phyloP scores from a whole-genome alignment of 2,888 invertebrate genomes.

The Clistopyga incitator region DNA sequence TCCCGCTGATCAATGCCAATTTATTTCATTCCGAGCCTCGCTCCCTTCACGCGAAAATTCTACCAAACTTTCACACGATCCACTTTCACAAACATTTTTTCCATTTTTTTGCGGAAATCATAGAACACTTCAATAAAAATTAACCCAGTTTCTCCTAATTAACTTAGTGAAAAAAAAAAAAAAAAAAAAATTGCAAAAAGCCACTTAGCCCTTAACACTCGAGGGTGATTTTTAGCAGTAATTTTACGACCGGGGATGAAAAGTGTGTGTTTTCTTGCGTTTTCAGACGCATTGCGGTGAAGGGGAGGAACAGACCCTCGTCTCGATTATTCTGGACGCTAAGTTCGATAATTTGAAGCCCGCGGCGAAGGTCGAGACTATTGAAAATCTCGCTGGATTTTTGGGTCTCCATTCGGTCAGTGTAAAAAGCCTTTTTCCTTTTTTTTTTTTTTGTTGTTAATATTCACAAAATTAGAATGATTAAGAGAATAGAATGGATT shows the following conservation, averaged over 20 bases:
- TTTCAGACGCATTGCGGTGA: conserved; percentile 83
- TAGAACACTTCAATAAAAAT: background rate
- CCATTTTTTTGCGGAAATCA: too few species aligned
- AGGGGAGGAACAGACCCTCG: conserved; percentile 86
- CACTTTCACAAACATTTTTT: too few species aligned
- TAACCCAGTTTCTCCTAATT: background rate
- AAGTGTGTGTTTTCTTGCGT: conserved; percentile 35
- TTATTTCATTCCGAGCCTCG: conserved; percentile 61
- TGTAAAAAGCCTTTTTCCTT: too few species aligned
- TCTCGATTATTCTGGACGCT: conserved; percentile 89
- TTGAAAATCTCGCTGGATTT: conserved; percentile 90
- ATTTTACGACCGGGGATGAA: background rate
- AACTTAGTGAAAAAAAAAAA: background rate
- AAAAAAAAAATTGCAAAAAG: background rate
- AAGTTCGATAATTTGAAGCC: conserved; percentile 88
- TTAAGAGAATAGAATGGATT: background rate
- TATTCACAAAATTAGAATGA: background rate
- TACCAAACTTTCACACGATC: conserved; percentile 21
- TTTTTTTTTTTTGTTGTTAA: background rate
- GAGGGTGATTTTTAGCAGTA: too few species aligned
- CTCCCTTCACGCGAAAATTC: conserved; percentile 4
- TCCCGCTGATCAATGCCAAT: conserved; percentile 78
- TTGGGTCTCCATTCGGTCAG: conserved; percentile 88
- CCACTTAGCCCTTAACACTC: too few species aligned
- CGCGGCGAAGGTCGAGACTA: conserved; percentile 87